Percentiles rank a stretch among this genome's conserved stretches.
Evolutionary conservation across 2,113 vertebrate species (phyloP).

Genomic region (Pomatostomus ruficeps): DNA sequence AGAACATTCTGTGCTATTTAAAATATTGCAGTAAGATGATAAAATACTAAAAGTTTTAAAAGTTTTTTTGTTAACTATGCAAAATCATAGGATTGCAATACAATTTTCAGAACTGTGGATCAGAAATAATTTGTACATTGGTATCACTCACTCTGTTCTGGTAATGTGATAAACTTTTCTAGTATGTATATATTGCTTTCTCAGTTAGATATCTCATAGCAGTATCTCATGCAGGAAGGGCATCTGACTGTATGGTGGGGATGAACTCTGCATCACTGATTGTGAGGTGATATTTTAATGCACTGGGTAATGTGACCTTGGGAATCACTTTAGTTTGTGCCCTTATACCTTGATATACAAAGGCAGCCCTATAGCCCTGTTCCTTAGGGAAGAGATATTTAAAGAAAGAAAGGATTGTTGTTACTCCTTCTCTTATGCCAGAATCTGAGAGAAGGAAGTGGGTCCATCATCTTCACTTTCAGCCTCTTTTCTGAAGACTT

Average conservation of each 20-base stretch:
- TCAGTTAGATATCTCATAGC: neutral
- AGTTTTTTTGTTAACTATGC: neutral
- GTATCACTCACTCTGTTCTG: neutral
- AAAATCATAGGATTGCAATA: neutral
- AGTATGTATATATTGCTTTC: neutral
- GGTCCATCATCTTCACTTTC: neutral
- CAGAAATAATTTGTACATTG: neutral
- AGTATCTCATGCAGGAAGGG: neutral
- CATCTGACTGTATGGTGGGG: neutral
- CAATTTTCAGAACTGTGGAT: neutral
- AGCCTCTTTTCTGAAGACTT: neutral
- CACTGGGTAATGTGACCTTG: accelerated
- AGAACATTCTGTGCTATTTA: neutral
- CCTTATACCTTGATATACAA: neutral
- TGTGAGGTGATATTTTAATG: neutral
- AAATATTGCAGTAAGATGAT: neutral
- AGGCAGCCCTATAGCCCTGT: neutral
- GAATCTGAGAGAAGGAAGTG: neutral
- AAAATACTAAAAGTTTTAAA: neutral
- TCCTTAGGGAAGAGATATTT: neutral
- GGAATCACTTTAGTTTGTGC: neutral
- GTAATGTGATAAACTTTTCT: neutral
- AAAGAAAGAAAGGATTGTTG: neutral
- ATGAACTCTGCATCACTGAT: neutral
- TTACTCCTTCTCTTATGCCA: neutral